Evolutionary conservation across 2,888 invertebrate genomes (phyloP).

Genomic region (Toxonevra muliebris): DNA sequence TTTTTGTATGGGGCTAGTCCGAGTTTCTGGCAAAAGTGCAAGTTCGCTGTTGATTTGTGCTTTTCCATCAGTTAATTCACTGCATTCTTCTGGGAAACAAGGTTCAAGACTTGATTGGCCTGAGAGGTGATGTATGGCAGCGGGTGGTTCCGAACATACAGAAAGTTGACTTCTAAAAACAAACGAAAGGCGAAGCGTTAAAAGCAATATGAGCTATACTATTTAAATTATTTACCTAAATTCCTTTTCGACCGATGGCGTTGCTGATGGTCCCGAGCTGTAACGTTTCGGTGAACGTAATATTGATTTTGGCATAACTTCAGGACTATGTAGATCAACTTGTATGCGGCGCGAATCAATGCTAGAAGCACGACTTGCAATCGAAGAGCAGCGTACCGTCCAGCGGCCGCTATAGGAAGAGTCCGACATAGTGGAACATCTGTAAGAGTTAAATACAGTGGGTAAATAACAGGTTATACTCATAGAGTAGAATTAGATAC

Average conservation of each 20-base stretch:
- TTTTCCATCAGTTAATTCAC: constrained; percentile 44
- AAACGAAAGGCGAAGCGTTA: neutral
- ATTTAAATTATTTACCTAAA: constrained; percentile 53
- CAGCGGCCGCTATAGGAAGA: constrained; percentile 62
- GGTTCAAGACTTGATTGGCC: constrained; percentile 65
- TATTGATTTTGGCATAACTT: constrained; percentile 58
- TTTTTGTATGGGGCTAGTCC: constrained; percentile 18
- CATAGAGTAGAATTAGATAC: constrained; percentile 38
- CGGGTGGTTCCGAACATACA: constrained; percentile 63
- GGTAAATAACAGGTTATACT: neutral
- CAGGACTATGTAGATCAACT: constrained; percentile 63
- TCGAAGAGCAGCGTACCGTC: constrained; percentile 59
- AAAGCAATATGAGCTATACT: neutral
- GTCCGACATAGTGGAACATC: constrained; percentile 63
- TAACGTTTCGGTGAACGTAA: constrained; percentile 60
- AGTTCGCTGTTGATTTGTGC: neutral
- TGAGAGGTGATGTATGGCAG: constrained; percentile 58
- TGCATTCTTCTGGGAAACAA: constrained; percentile 60
- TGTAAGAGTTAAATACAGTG: constrained; percentile 30
- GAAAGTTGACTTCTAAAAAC: constrained; percentile 60
- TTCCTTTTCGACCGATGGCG: constrained; percentile 64
- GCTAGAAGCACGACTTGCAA: constrained; percentile 62
- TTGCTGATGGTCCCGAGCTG: constrained; percentile 60
- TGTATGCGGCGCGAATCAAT: constrained; percentile 63
- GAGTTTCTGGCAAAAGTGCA: constrained; percentile 4